Conservation (phyloP, 2,797 vertebrate genomes). For the Spheniscus humboldti region DNA sequence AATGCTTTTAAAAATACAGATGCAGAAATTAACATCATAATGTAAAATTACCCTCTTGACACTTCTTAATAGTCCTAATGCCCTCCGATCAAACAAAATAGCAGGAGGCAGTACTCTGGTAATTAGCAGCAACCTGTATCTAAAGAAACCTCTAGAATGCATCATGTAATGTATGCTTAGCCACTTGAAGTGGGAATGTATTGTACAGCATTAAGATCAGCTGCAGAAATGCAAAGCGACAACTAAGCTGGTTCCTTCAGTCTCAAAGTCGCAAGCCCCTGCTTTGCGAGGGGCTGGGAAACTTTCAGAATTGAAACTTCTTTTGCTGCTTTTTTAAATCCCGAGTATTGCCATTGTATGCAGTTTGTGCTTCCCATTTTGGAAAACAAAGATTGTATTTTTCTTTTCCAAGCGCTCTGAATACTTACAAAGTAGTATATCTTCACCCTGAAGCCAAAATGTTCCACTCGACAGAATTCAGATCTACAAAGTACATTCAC, state of each 20-base stretch:
- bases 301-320: not conserved
- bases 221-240: not conserved
- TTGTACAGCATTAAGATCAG: not conserved
- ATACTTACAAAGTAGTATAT: not conserved
- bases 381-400: not conserved
- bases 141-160: not conserved
- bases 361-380: not conserved
- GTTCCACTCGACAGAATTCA: not conserved
- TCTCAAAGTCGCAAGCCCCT: not conserved
- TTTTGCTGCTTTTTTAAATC: not conserved
- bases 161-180: not conserved
- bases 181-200: fast-evolving
- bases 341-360: not conserved
- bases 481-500: not conserved
- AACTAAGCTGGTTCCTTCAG: not conserved
- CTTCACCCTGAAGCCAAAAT: not conserved
- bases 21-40: not conserved
- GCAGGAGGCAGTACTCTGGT: not conserved
- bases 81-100: not conserved
- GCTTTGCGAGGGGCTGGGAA: not conserved
- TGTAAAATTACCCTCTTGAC: not conserved
- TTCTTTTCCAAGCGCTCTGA: not conserved
- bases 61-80: not conserved
- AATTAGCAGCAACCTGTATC: not conserved
- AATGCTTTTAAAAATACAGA: not conserved